Base-by-base conservation (phyloP, 2,797 vertebrate genomes). In the Novumbra hubbsi region DNA sequence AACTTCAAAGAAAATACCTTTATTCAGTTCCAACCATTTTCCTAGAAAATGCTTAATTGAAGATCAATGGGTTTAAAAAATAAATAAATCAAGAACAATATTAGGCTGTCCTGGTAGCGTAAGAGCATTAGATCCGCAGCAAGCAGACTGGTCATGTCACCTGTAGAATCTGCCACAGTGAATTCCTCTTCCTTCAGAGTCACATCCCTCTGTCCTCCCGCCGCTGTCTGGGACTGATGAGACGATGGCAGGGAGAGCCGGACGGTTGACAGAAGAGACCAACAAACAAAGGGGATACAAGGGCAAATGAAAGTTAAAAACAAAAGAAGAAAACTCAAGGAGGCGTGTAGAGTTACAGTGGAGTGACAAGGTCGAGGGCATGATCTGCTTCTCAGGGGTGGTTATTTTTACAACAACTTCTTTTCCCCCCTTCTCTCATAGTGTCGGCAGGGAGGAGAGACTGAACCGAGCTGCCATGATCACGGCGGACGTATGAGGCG, bases 141-240 rank as follows among this genome's bases (percentile, higher is more conserved):
- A 17, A 30, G 60, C 55, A 14, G 32, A 60, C 84, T 80, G 70
- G 77, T 76, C 85, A 81, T 73, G 94, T 86, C 72, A 98, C 98
- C 97, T 95, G 95, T 83, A 45, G 92, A 94, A 78, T 96, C 95
- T 41, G 91, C 90, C 66, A 96, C 68, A 21, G 91, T 88, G 80
- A 96, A 98, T 24, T 99, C 97, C 62, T 97, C 94, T 1, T 91
- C 90, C 70, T 95, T 97, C 75, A 99, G 85, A 74, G 94, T 92
- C 63, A 96, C 14, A 3, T 98, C 95, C 0, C 76, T 91, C 49
- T 93, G 94, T 83, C 93, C 94, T 71, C 90, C 93, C 11, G 68
- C 88, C 0, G 93, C 92, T 0, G 94, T 92, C 82, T 96, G 92
- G 1, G 97, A 98, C 97, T 99, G 87, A 66, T 84, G 68, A 73